Base-by-base conservation (phyloP, 1,140 invertebrate genomes). In the Caenorhabditis remanei region DNA sequence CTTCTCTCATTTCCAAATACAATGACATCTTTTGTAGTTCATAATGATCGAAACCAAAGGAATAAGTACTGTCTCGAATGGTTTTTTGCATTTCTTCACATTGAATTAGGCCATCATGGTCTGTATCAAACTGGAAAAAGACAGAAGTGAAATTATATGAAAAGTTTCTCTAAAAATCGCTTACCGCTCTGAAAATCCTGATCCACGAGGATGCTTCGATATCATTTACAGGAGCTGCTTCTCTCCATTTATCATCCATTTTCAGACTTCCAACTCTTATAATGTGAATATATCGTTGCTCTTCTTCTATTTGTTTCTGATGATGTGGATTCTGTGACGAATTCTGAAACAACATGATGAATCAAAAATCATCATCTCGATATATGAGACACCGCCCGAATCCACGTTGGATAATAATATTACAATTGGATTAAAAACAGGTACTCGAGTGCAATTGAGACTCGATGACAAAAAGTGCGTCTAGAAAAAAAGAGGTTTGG, bases 71-170 rank as follows among this genome's bases (percentile, higher is more conserved):
- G 9, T 89, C 88, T 50, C 87, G 85, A 14, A 89, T 83, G 48
- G 61, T 46, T 43, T 83, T 85, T 56, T 89, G 88, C 85, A 89
- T 53, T 71, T 89, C 89, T 46, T 82, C 86, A 4, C 84, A 71
- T 41, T 89, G 89, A 71, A 89, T 89, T 48, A 82, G 48, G 4
- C 89, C 89, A 79, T 89, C 88, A 58, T 89, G 87, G 61, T 89
- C 87, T 14, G 56, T 58, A 56, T 89, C 88, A 46, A 89, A 89
- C 88, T 89, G 71, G 2, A 87, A 85, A 48, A 65, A 24, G 6
- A 11, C 8, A 46, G 63, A 2, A 32, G 32, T 32, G 32, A 32
- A 32, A 32, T 32, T 0, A 32, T 0, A 32, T 32, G 32, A 32
- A 32, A 32, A 32, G 32, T 32, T 4, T 48, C 5, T 85, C 13